Base-by-base conservation (phyloP, 2,797 vertebrate genomes). In the Sebastes flavidus region DNA sequence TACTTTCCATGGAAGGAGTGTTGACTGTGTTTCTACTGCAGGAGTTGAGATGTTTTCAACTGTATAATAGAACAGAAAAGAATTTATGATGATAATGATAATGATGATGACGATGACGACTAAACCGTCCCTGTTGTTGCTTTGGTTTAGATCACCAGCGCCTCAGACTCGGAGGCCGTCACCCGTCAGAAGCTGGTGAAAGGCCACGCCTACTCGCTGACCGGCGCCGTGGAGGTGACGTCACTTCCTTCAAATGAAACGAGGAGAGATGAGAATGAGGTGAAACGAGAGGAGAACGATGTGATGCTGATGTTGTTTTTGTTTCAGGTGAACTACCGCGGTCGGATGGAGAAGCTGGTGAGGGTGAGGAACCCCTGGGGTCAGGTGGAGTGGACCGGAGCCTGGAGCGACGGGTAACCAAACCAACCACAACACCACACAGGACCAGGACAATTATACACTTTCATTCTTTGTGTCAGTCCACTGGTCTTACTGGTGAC, bases 161-260 rank as follows among this genome's bases (percentile, higher is more conserved):
- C 94, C 1, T 94, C 95, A n/a, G 97, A 98, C 78, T 95, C 97
- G 12, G 97, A 99, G 90, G 96, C 97, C 0, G 89, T 98, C 72
- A 99, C 97, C 2, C 95, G 95, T 49, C 97, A 96, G 92, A 98
- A 97, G 94, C 93, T 99, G 88, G 98, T 99, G 83, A 98, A 96
- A 90, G 98, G 98, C 29, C 98, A 99, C 0, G 98, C 98, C 56
- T 99, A 99, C 90, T 97, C 98, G 0, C 94, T 99, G 68, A 99
- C 98, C 0, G 97, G 94, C 4, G 95, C 97, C 2, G 91, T 86
- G 75, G 95, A 98, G 24, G 97, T 99, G 85, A 95, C 90, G 3
- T 34, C 65, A 32, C 52, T 0, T 72, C 54, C 20, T 32, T 0
- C 8, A 1, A 1, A 66, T 14, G 18, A 49, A 7, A 32, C 1